Percentiles rank a stretch among this genome's conserved stretches.
These are phyloP conservation scores for Phthorimaea operculella DNA, from an alignment of 1,140 invertebrate species.

Conservation along the genomic window DNA sequence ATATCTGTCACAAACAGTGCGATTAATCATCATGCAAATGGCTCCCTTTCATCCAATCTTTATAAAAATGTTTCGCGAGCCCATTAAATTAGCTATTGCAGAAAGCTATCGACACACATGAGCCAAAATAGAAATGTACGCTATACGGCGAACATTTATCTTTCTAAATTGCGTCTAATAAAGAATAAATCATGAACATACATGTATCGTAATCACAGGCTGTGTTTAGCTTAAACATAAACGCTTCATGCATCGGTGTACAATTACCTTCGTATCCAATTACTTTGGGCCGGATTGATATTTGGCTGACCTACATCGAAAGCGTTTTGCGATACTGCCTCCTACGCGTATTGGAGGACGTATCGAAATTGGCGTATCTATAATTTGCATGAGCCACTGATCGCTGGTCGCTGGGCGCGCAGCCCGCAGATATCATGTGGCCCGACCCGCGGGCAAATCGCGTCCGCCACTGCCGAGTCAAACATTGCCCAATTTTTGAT, in stretches of 20 bases:
- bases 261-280: slow-evolving; percentile 37
- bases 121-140: background rate
- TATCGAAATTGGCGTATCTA: slow-evolving; percentile 29
- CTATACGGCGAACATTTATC: slow-evolving; percentile 17
- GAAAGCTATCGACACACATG: slow-evolving; percentile 5
- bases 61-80: background rate
- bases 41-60: background rate
- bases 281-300: slow-evolving; percentile 29
- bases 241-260: slow-evolving; percentile 32
- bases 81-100: background rate
- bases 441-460: background rate
- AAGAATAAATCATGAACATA: slow-evolving; percentile 33
- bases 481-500: background rate
- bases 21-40: background rate
- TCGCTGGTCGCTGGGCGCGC: background rate
- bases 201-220: slow-evolving; percentile 34
- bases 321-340: slow-evolving; percentile 32
- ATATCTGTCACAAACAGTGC: slow-evolving; percentile 2
- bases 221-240: slow-evolving; percentile 30
- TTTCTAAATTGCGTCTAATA: slow-evolving; percentile 33
- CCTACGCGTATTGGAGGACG: slow-evolving; percentile 28
- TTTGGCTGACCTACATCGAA: slow-evolving; percentile 34
- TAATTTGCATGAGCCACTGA: slow-evolving; percentile 20
- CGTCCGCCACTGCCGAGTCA: background rate
- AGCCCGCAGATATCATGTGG: background rate